Evolutionary conservation across 2,113 vertebrate species (phyloP).

Genomic region (Mesoclemmys tuberculata): DNA sequence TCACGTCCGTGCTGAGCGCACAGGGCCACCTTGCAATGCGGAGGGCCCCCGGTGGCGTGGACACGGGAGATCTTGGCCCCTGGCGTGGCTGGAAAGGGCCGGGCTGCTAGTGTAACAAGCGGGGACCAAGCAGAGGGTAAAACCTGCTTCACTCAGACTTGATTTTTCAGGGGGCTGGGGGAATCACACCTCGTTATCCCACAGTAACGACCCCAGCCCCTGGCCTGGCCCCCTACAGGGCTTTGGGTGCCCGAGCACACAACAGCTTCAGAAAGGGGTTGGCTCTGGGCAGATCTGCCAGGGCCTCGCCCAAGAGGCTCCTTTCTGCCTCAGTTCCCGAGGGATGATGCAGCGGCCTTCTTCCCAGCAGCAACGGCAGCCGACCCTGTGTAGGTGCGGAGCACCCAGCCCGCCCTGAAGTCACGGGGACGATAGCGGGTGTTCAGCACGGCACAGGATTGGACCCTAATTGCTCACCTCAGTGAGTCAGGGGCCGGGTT

Average conservation of each 20-base stretch:
- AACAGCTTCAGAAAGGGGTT: background rate
- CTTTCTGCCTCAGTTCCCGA: conserved; percentile 39
- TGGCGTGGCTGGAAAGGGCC: background rate
- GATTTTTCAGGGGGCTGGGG: background rate
- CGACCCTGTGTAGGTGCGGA: background rate
- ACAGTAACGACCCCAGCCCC: too few species aligned
- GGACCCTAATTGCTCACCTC: background rate
- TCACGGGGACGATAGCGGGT: background rate
- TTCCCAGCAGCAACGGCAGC: conserved; percentile 62
- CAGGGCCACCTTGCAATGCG: background rate
- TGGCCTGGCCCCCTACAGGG: background rate
- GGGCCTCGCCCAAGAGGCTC: background rate
- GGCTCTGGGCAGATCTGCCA: background rate
- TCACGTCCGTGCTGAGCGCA: background rate
- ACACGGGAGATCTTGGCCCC: background rate
- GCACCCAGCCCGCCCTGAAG: background rate
- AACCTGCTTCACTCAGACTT: too few species aligned
- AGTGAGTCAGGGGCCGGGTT: background rate
- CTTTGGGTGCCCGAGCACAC: background rate
- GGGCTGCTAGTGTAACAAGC: background rate
- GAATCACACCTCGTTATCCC: background rate
- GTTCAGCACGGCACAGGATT: background rate
- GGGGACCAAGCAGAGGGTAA: background rate
- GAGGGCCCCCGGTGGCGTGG: background rate
- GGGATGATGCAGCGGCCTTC: conserved; percentile 22